Evolutionary conservation across 2,113 vertebrate species (phyloP), one percentile per base, ranked within the genome.

Genomic region (Phodopus roborovskii): DNA sequence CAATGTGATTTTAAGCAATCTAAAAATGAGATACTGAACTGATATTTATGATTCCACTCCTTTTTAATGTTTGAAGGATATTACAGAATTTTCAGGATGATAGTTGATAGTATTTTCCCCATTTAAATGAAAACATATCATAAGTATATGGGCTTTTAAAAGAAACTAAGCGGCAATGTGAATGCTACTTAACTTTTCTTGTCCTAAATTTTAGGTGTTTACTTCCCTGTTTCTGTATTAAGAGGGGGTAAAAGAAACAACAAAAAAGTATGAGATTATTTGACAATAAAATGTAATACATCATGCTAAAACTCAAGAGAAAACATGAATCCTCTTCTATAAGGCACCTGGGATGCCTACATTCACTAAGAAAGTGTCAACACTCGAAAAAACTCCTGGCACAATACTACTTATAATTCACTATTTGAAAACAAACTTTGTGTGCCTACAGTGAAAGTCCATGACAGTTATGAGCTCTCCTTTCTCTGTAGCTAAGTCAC

Each of bases 361-460:
- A 90, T 92, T 93, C 82, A 92, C 56, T 60, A 90, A 94, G 83
- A 33, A 95, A 50, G 50, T 96, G 60, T 95, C 87, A 96, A 90
- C 58, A 94, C 33, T 90, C 84, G 90, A 87, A 94, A 58, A 92
- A 73, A 94, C 30, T 92, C 50, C 70, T 95, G 68, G 84, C 78
- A 88, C 13, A 90, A 64, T 96, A 33, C 22, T 74, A 75, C 73
- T 75, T 97, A 79, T 45, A 90, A 90, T 93, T 97, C n/a, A 85
- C 62, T 94, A n/a, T 97, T 93, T 96, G 92, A 92, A 97, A 97
- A 96, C 73, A 93, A 93, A 97, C 42, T 93, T 96, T 78, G 17
- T 92, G 60, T 15, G 26, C 82, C 83, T 87, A 71, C 36, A 77
- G 12, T 77, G 39, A 19, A 30, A 94, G 30, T 77, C 64, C 81